Conservation (phyloP, 1,140 invertebrate genomes). For the Leptoteleia sp. region DNA sequence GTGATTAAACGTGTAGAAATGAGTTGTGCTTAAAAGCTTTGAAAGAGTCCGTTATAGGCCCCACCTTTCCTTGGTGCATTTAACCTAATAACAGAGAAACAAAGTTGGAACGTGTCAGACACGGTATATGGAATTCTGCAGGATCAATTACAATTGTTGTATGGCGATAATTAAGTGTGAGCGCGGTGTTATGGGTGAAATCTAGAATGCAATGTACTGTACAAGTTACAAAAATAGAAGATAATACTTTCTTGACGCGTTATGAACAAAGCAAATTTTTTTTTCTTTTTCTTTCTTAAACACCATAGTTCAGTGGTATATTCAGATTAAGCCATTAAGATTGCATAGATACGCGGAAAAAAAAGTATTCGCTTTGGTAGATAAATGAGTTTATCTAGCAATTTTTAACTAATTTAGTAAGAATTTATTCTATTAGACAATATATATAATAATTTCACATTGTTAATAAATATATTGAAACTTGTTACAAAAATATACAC, state of each 20-base stretch:
- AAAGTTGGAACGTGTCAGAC: background rate
- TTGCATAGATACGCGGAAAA: too few relatives aligned
- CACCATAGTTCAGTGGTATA: constrained; percentile 6
- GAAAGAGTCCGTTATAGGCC: too few relatives aligned
- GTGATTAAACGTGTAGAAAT: too few relatives aligned
- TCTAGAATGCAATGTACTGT: background rate
- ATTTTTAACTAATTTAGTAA: too few relatives aligned
- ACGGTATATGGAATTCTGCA: background rate
- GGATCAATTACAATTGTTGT: constrained; percentile 5
- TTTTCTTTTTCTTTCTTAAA: too few relatives aligned
- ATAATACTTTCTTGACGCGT: background rate
- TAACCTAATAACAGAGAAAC: constrained; percentile 12
- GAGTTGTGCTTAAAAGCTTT: too few relatives aligned
- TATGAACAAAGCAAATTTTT: constrained; percentile 3
- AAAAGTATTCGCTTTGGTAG: too few relatives aligned
- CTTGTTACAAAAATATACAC: too few relatives aligned
- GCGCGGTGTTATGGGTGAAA: constrained; percentile 13
- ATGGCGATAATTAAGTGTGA: constrained; percentile 16
- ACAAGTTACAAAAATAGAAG: background rate
- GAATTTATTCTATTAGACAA: too few relatives aligned
- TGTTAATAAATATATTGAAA: too few relatives aligned
- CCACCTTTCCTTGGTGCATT: background rate
- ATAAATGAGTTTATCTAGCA: too few relatives aligned
- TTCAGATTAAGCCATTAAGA: constrained; percentile 27
- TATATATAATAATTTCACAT: too few relatives aligned